These are phyloP conservation scores for Symphodus melops DNA, from an alignment of 2,113 vertebrate species.

Conservation along the genomic window DNA sequence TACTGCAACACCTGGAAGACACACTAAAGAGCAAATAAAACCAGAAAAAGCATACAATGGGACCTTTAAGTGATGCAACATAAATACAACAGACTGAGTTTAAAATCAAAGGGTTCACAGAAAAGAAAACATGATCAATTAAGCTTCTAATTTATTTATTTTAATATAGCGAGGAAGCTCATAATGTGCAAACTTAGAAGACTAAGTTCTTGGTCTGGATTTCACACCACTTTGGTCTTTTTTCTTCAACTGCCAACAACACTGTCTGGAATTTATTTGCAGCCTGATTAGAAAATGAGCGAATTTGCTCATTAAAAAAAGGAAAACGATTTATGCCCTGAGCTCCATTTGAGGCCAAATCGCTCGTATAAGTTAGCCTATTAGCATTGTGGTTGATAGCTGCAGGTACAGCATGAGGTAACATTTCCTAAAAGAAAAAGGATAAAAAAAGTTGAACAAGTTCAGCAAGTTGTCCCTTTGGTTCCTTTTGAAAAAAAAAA, in stretches of 20 bases:
- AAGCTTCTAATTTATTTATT: not conserved
- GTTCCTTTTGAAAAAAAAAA: not conserved
- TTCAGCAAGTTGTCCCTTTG: not conserved
- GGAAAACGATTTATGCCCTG: not conserved
- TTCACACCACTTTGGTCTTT: not conserved
- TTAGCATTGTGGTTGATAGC: not conserved
- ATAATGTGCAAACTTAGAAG: conserved; percentile 32
- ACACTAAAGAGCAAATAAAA: too few relatives aligned
- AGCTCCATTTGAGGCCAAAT: not conserved
- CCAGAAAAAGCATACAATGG: too few relatives aligned
- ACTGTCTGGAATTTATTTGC: conserved; percentile 41
- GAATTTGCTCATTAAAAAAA: conserved; percentile 19
- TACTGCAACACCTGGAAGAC: too few relatives aligned
- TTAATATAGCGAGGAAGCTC: not conserved
- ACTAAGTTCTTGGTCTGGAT: conserved; percentile 35
- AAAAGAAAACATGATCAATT: conserved; percentile 15
- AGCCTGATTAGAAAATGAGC: conserved; percentile 32
- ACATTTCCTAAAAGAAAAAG: not conserved
- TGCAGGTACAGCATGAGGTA: not conserved
- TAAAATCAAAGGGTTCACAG: not conserved
- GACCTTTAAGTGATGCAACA: not conserved
- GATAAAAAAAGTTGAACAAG: not conserved
- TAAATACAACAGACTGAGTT: not conserved
- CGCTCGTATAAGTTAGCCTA: not conserved
- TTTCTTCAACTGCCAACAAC: conserved; percentile 40